phyloP scores from a whole-genome alignment of 35 echinoderm and acorn worm genomes.

The Heliocidaris tuberculata region DNA sequence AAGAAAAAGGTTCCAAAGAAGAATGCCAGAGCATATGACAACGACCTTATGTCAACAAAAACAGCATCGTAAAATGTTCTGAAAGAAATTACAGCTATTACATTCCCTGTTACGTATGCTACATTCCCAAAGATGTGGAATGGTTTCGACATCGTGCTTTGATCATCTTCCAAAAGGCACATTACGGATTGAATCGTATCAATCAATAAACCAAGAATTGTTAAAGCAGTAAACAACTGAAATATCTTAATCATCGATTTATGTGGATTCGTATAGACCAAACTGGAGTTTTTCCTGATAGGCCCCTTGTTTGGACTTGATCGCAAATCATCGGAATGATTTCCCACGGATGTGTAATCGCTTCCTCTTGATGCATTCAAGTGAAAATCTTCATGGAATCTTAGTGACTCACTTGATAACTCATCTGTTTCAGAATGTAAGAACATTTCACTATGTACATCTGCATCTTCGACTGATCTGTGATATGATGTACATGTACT shows the following conservation, averaged over 20 bases:
- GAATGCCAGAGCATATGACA: background rate
- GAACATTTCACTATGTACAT: background rate
- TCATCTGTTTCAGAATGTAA: background rate
- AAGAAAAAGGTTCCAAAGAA: background rate
- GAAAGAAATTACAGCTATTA: background rate
- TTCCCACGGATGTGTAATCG: background rate
- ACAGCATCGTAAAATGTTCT: background rate
- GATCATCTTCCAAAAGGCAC: background rate
- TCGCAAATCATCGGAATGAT: background rate
- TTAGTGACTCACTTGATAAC: background rate
- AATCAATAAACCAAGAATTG: background rate
- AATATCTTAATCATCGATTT: background rate
- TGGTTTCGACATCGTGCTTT: background rate
- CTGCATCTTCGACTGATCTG: background rate
- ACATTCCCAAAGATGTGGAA: background rate
- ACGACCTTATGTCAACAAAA: background rate
- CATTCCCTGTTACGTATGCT: background rate
- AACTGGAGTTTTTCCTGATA: background rate
- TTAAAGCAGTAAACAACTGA: background rate
- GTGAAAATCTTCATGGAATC: background rate
- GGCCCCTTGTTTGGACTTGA: background rate
- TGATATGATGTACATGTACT: background rate
- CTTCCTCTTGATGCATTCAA: background rate
- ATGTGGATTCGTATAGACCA: background rate
- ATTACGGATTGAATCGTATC: background rate